Conservation (phyloP, 2,797 vertebrate species). For the Esox masquinongy region DNA sequence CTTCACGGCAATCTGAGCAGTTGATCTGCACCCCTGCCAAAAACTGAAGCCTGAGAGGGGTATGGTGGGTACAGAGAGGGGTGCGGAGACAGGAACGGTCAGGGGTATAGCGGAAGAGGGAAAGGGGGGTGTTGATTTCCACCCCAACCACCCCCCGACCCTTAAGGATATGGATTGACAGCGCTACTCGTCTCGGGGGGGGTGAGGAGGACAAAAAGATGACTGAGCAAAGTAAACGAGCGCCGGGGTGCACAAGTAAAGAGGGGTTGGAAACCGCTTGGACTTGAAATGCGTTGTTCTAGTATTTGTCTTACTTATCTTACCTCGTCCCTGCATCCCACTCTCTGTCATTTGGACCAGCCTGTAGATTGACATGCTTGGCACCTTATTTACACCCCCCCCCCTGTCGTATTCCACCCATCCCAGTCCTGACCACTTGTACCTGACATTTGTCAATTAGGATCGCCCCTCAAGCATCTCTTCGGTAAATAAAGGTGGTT, state of each 20-base stretch:
- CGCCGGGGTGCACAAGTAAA: background rate
- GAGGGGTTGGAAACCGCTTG: conserved; percentile 18
- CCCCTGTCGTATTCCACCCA: too few species aligned
- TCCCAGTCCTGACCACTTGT: background rate
- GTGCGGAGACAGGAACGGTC: too few species aligned
- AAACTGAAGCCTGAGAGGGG: too few species aligned
- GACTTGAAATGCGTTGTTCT: conserved; percentile 31
- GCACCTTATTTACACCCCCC: background rate
- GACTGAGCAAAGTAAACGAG: background rate
- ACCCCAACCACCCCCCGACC: background rate
- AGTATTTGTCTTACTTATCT: conserved; percentile 30
- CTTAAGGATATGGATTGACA: conserved; percentile 37
- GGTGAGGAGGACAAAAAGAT: conserved; percentile 49
- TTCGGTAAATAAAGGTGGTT: background rate
- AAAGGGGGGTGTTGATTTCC: conserved; percentile 9
- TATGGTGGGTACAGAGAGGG: too few species aligned
- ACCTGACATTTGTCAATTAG: background rate
- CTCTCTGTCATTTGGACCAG: background rate
- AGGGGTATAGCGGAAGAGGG: background rate
- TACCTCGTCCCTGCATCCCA: background rate
- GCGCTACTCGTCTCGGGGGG: conserved; percentile 39
- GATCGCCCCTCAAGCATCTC: background rate
- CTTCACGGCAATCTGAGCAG: too few species aligned
- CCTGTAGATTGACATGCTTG: background rate
- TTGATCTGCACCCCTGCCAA: too few species aligned